Base-by-base conservation (phyloP, 2,113 vertebrate genomes). In the Corythaeola cristata region DNA sequence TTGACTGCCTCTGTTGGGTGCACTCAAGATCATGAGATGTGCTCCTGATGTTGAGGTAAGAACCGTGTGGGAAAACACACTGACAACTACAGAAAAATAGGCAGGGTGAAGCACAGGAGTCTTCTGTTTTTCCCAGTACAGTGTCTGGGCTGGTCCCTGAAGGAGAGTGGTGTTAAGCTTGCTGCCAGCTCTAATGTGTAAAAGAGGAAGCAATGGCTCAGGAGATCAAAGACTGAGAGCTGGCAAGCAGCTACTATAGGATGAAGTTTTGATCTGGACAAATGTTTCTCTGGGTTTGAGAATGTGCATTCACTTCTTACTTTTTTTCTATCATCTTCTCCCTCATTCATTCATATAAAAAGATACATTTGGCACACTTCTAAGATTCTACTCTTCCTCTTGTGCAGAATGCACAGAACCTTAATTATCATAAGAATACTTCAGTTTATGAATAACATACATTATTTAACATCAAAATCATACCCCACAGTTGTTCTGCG, bases 391-490 rank as follows among this genome's bases (percentile, higher is more conserved):
- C 9, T 83, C 24, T 73, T 92, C 33, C 27, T 76, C 18, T 73
- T 88, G 8, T 76, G 14, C 32, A 85, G 39, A 33, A 85, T 49
- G 12, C 73, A 75, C 21, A 80, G 91, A 96, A 87, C 91, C 59
- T 88, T 90, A 88, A 95, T 95, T 94, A 89, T 52, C 55, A 27
- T 83, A 78, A 39, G 67, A 97, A 95, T 94, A 80, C 81, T 95
- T 92, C 63, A 67, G 52, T 92, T 95, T 89, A 89, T 55, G 91
- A 93, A 66, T 79, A 94, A 44, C 82, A 93, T 96, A 52, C 45
- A 91, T 96, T 95, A 97, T 96, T 96, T 96, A 96, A 94, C 39
- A 92, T 47, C 27, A 90, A 96, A 96, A 89, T 85, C 66, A 66
- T 88, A 71, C 67, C 89, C 66, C 77, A 95, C 66, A 75, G 79